Evolutionary conservation across 2,888 invertebrate species (phyloP), one percentile per base, ranked within the genome.

Genomic region (Papilio protenor): DNA sequence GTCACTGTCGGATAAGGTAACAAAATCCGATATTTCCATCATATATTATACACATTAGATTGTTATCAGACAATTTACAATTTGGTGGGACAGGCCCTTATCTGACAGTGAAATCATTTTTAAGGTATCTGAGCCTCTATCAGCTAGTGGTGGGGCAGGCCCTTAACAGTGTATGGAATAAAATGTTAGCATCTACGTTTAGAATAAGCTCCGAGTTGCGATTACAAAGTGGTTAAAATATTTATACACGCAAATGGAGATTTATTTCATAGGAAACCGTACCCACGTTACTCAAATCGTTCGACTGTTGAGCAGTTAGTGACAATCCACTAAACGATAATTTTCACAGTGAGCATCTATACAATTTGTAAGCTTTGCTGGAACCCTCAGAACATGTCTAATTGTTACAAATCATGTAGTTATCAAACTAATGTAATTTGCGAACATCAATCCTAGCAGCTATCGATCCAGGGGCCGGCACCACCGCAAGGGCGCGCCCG

Each of bases 401-500:
- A 11, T 4, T 11, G 6, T 18, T 33, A 64, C 16, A 18, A 18
- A 59, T 66, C 66, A 66, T 2, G 40, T 64, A 16, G 14, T 8
- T 40, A 40, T 66, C 66, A 66, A 66, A 40, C n/a, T 66, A 40
- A 40, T 64, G 40, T 66, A 66, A 66, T 66, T 66, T 66, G 45
- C n/a, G 45, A 61, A 57, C 61, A 47, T 33, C 52, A 23, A 40
- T 40, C 52, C 59, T 81, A 83, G 82, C 79, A 80, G 79, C 57
- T 78, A 66, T 79, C 77, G 84, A 84, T 83, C 84, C 83, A 85
- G 83, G 52, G 27, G 73, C 55, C 33, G 82, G 84, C 77, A 73
- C 61, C 66, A 83, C 80, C 84, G 80, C 87, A 84, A 86, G 87
- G 87, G 85, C 87, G 76, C 83, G 82, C 81, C 80, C 80, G 83